Percentiles rank a stretch among this genome's conserved stretches.
These are phyloP conservation scores for Setipinna tenuifilis DNA, from an alignment of 2,797 vertebrate species.

Conservation along the genomic window DNA sequence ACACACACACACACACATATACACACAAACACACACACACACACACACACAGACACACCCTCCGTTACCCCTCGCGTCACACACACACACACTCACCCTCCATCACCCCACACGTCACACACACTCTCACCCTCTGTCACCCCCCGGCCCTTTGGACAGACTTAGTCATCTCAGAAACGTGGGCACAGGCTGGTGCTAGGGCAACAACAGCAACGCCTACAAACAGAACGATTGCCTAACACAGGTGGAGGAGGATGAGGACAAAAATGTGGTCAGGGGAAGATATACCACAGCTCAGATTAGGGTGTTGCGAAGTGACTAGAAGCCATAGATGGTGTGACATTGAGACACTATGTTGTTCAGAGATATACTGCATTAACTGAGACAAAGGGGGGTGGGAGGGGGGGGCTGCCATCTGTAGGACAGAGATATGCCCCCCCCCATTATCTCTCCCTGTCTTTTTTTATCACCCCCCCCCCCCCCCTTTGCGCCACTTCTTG, in stretches of 20 bases:
- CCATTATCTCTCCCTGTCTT: background rate
- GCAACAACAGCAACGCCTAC: background rate
- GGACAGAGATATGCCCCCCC: slow-evolving; percentile 4
- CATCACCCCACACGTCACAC: too few species aligned
- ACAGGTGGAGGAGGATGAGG: too few species aligned
- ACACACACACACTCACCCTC: too few species aligned
- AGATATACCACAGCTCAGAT: too few species aligned
- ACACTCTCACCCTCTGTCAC: background rate
- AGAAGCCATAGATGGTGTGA: background rate
- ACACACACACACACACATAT: too few species aligned
- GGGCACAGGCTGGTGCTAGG: background rate
- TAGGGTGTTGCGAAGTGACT: too few species aligned
- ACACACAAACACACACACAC: too few species aligned
- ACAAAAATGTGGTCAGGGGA: too few species aligned
- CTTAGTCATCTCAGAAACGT: background rate
- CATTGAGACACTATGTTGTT: background rate
- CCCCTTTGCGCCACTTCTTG: background rate
- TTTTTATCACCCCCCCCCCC: background rate
- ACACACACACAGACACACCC: too few species aligned
- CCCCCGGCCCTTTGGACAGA: background rate
- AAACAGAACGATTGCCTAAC: too few species aligned
- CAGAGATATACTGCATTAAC: too few species aligned
- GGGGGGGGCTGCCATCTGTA: background rate
- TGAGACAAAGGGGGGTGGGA: background rate
- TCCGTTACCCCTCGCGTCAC: too few species aligned